Evolutionary conservation across 2,113 vertebrate genomes (phyloP), one percentile per base, ranked within the genome.

Genomic region (Morone chrysops): DNA sequence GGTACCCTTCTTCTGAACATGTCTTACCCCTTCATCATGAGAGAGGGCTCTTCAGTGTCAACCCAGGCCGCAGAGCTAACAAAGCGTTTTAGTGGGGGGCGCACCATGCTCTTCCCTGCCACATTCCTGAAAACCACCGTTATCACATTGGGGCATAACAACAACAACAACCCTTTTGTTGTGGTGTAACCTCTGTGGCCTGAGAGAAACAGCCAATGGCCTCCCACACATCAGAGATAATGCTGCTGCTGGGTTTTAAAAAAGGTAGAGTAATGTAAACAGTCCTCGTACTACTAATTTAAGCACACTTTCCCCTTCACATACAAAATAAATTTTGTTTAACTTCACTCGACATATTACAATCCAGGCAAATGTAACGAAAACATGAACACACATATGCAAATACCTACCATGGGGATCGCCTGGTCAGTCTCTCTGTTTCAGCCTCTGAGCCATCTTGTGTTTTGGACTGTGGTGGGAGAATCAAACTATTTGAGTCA

Each of bases 11-110:
- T 68, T 77, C 61, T 74, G 22, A 41, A 41, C 72, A 62, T 74
- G 83, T 94, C 97, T 96, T 96, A 99, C 98, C 96, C 96, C 67
- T 94, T 91, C 80, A 96, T 96, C 85, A 96, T 93, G 74, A 90
- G 50, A 25, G 91, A 90, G 36, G 96, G 94, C 13, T 96, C 96
- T 53, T 96, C 96, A 0, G 94, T 94, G 43, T 98, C 96, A 6
- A 96, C 91, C 96, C 97, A 98, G 89, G 96, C 94, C 22, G 95
- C 96, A 0, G 96, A 97, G 93, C 96, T 98, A 86, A 97, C 93
- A 91, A 97, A 97, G 8, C 97, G 95, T 51, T 98, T 97, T 54
- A 99, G 92, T 0, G 96, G 96, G 20, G 97, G 97, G 11, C 97
- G 96, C 10, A 78, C 83, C 36, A 94, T 90, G 1, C 87, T 95